Evolutionary conservation across 2,113 vertebrate genomes (phyloP).

Genomic region (Dipodomys stephensi): DNA sequence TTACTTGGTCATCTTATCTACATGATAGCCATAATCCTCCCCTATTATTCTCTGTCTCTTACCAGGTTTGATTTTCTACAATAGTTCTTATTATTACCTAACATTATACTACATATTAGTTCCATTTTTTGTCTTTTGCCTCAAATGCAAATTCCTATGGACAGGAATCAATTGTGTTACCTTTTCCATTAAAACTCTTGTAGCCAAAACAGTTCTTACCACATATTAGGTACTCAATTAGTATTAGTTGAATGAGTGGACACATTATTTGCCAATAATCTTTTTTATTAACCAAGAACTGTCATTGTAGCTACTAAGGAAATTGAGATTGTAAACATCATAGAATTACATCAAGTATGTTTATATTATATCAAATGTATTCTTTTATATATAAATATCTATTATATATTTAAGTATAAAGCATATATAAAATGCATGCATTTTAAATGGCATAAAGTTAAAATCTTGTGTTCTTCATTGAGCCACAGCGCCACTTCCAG

Average conservation of each 20-base stretch:
- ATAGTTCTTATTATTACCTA: background rate
- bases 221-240: background rate
- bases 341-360: background rate
- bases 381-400: background rate
- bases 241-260: background rate
- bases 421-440: background rate
- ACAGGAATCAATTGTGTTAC: background rate
- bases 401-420: background rate
- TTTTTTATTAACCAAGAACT: background rate
- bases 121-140: background rate
- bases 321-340: background rate
- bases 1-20: background rate
- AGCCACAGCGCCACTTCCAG: background rate
- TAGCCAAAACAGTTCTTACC: background rate
- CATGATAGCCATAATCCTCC: background rate
- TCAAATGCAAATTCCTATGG: slow-evolving; percentile 20
- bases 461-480: slow-evolving; percentile 6
- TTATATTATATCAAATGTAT: background rate
- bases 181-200: background rate
- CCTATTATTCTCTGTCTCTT: background rate
- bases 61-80: slow-evolving; percentile 11
- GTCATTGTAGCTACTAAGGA: background rate
- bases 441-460: background rate
- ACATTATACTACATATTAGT: background rate
- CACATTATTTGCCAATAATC: background rate